phyloP scores from a whole-genome alignment of 2,113 vertebrate genomes.

The Arothron firmamentum region DNA sequence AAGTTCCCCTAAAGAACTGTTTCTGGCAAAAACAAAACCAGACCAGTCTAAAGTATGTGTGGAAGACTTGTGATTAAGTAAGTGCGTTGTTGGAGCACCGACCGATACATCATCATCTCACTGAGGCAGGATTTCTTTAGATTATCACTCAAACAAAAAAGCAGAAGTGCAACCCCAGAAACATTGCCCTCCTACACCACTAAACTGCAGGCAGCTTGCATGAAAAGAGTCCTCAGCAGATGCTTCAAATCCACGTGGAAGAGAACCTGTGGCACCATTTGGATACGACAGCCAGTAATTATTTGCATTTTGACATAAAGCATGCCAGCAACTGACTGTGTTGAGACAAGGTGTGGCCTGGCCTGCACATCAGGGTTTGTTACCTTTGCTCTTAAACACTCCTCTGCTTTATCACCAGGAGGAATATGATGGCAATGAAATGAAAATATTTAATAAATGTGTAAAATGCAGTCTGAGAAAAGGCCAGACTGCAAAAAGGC shows the following conservation, averaged over 20 bases:
- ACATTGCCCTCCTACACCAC: background rate
- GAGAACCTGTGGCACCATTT: conserved; percentile 40
- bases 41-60: conserved; percentile 15
- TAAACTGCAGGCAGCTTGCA: conserved; percentile 20
- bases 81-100: too few relatives aligned
- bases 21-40: conserved; percentile 10
- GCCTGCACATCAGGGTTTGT: conserved; percentile 34
- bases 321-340: conserved; percentile 18
- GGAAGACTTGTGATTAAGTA: conserved; percentile 4
- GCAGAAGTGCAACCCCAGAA: background rate
- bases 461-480: conserved; percentile 57
- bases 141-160: background rate
- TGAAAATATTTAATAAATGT: conserved; percentile 49
- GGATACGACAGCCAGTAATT: conserved; percentile 46
- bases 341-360: conserved; percentile 26
- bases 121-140: background rate
- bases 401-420: conserved; percentile 50
- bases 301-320: conserved; percentile 34
- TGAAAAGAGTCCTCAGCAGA: conserved; percentile 41
- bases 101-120: too few relatives aligned
- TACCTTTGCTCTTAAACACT: conserved; percentile 49
- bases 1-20: conserved; percentile 43
- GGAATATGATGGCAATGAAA: conserved; percentile 50
- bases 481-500: too few relatives aligned
- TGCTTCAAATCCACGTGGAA: conserved; percentile 16